Evolutionary conservation across 2,888 invertebrate genomes (phyloP), one percentile per base, ranked within the genome.

Genomic region (Alviniconcha strummeri): DNA sequence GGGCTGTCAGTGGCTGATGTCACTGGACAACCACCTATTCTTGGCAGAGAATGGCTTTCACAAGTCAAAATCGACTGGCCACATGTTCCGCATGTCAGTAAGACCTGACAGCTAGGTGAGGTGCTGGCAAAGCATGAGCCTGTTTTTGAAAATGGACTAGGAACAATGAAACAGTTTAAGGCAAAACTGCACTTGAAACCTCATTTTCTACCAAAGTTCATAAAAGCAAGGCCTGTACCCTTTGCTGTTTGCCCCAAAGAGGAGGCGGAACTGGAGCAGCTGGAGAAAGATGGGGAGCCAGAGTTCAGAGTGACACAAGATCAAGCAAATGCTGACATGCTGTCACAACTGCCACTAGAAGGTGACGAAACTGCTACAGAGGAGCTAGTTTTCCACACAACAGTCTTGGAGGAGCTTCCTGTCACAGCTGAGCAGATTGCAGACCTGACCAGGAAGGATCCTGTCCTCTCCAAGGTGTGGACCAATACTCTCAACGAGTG

Each of bases 241-340:
- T 88, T 84, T 77, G 76, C 85, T 0, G 5, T 87, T 15, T 83
- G 74, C 17, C 60, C 60, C 5, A 85, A 85, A 57, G 83, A 85
- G 7, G 84, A 85, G 57, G 78, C 77, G 55, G 83, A 84, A 72
- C 80, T 85, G 13, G 60, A 82, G 5, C 5, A n/a, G 15, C 56
- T 77, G 60, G 77, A 77, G 19, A 7, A 56, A 56, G 79, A 79
- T 15, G 83, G 82, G 15, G 83, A 85, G 7, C 89, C 93, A 76
- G 88, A 90, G 83, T 92, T 90, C 83, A 83, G 89, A 17, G 84
- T 85, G n/a, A 91, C 91, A 5, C 80, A 82, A 8, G 78, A 86
- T 2, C 91, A 92, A 85, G 89, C 89, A 0, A 90, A 92, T 84
- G 92, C 90, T 13, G 92, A 93, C 86, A 88, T 88, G 15, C 86